phyloP scores from a whole-genome alignment of 2,113 vertebrate species.

The Microtus richardsoni region DNA sequence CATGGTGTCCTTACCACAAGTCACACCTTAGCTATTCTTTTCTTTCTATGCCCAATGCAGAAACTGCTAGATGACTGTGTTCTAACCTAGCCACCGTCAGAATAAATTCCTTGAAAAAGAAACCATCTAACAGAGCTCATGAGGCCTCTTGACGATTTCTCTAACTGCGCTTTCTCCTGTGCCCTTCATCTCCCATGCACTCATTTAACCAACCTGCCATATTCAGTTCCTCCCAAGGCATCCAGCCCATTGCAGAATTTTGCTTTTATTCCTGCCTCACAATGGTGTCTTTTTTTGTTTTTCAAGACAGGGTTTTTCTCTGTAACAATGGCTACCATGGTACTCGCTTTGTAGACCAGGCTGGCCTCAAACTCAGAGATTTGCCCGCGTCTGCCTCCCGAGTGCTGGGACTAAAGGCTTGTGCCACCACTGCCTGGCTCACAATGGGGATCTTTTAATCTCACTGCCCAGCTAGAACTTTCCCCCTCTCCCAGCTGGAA shows the following conservation, averaged over 20 bases:
- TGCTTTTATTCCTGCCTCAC: background rate
- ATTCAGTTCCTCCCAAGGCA: too few species aligned
- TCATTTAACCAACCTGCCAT: background rate
- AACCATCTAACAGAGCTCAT: background rate
- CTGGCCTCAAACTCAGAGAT: too few species aligned
- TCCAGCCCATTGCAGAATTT: too few species aligned
- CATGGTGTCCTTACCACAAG: background rate
- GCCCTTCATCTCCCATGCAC: background rate
- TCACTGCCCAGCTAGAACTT: background rate
- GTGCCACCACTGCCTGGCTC: background rate
- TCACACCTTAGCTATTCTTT: too few species aligned
- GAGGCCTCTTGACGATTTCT: background rate
- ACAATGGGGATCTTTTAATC: background rate
- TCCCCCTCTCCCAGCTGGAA: background rate
- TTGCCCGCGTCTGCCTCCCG: too few species aligned
- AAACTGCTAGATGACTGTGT: background rate
- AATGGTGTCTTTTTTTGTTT: too few species aligned
- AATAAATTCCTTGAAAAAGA: background rate
- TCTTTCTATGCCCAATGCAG: too few species aligned
- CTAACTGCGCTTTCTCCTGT: background rate
- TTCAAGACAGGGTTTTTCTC: too few species aligned
- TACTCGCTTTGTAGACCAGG: too few species aligned
- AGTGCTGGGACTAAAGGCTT: too few species aligned
- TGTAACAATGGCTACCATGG: too few species aligned
- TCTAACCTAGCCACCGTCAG: background rate